These are phyloP conservation scores for Seriola rivoliana DNA, from an alignment of 2,113 vertebrate genomes.

Conservation along the genomic window DNA sequence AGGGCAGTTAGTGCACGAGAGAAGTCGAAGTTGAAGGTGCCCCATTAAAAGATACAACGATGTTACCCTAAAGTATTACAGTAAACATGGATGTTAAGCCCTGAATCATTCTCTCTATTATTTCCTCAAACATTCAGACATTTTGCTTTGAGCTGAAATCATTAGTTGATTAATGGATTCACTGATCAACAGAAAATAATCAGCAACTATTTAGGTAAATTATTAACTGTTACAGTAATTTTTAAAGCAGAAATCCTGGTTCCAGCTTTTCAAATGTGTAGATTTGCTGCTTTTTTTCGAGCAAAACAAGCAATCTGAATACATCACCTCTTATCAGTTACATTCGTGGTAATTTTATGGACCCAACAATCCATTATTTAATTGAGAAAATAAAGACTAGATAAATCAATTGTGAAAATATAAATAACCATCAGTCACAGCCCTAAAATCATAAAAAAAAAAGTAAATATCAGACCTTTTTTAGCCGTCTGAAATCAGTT, in stretches of 20 bases:
- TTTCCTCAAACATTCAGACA: background rate
- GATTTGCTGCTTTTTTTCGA: no score
- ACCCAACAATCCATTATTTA: background rate
- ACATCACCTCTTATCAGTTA: background rate
- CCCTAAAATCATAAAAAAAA: no score
- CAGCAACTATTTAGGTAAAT: background rate
- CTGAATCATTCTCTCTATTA: background rate
- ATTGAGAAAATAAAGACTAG: background rate
- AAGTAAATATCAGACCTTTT: background rate
- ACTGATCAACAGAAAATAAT: background rate
- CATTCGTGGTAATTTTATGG: no score
- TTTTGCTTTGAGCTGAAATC: background rate
- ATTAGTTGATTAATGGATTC: background rate
- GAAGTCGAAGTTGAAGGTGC: slow-evolving; percentile 21
- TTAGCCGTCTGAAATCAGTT: background rate
- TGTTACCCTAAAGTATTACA: background rate
- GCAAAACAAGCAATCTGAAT: no score
- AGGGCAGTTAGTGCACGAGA: slow-evolving; percentile 23
- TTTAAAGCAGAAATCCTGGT: background rate
- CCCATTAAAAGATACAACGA: background rate
- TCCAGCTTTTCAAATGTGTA: no score
- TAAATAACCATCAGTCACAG: background rate
- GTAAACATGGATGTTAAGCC: background rate
- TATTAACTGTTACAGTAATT: no score
- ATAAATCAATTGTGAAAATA: background rate